A percentile compares a stretch with the other conserved stretches of the same genome.
Conservation (phyloP, 2,797 vertebrate species). For the Cygnus olor region DNA sequence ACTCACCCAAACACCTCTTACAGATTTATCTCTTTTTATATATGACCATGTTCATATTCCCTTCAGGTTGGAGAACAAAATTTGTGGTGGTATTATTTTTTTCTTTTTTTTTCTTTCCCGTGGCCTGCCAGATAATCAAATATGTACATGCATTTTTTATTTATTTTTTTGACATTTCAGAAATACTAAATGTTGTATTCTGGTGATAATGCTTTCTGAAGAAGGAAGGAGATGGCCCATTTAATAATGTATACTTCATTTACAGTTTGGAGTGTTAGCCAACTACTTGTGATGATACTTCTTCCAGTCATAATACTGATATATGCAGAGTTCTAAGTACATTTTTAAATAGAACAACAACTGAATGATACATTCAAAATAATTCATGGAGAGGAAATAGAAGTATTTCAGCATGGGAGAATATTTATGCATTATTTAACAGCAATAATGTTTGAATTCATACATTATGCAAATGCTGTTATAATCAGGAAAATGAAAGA, state of each 20-base stretch:
- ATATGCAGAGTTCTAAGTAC: constrained; percentile 71
- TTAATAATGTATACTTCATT: constrained; percentile 78
- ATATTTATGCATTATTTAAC: constrained; percentile 86
- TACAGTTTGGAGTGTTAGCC: constrained; percentile 63
- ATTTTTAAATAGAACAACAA: constrained; percentile 77
- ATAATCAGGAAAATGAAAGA: constrained; percentile 82
- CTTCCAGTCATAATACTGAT: constrained; percentile 66
- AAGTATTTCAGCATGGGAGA: constrained; percentile 80
- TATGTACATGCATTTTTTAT: constrained; percentile 35
- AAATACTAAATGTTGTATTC: constrained; percentile 65
- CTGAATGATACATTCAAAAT: constrained; percentile 76
- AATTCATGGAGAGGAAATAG: constrained; percentile 80
- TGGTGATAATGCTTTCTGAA: constrained; percentile 52
- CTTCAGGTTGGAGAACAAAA: constrained; percentile 27
- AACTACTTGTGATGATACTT: constrained; percentile 66
- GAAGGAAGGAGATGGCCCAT: constrained; percentile 54
- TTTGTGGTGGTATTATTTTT: neutral
- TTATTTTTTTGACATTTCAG: constrained; percentile 63
- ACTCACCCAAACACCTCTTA: neutral
- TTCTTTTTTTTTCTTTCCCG: constrained; percentile 27
- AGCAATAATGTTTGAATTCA: constrained; percentile 85
- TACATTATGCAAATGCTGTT: constrained; percentile 84
- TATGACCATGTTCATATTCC: constrained; percentile 24
- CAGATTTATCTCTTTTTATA: constrained; percentile 21
- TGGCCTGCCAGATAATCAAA: constrained; percentile 55